Evolutionary conservation across 2,888 invertebrate species (phyloP), one percentile per base, ranked within the genome.

Genomic region (Myopa tessellatipennis): DNA sequence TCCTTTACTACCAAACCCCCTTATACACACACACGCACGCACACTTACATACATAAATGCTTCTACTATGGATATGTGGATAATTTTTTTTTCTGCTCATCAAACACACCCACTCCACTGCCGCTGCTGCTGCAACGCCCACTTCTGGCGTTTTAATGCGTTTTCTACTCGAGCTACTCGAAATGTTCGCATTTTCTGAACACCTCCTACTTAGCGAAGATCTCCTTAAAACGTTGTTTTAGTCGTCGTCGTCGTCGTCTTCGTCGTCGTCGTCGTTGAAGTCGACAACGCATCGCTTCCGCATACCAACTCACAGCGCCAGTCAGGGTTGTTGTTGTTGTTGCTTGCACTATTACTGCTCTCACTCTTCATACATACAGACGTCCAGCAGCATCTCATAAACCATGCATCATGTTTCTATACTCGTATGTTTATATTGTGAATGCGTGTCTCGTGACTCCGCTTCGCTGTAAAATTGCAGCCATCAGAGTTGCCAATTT

Each of bases 121-220:
- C 65, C 78, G 10, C 55, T 55, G 82, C 79, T 79, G 82, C 79
- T 77, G 78, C 78, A 80, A 81, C 82, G 81, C 82, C 82, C 79
- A 81, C 82, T 83, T 63, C 60, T 67, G 36, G 77, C 68, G 26
- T 65, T 74, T 67, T 65, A 60, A 73, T 73, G 73, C 73, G 73
- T 73, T 73, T 61, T 61, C 63, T n/a, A 36, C 69, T 26, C 60
- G 12, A 26, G 69, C 69, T 18, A 69, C 40, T 69, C 69, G 68
- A 58, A 45, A 50, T 69, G 75, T 75, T 75, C 75, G 75, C 75
- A 75, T 75, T 75, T 75, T 69, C 68, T 14, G 75, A 75, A 75
- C 75, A 75, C 75, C 75, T 75, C 75, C 75, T 69, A 68, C 74
- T 74, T 34, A 61, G 45, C 73, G 16, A 63, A 61, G 60, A 38